These are phyloP conservation scores for Agrenia bidenticulata DNA, from an alignment of 2,888 invertebrate species.

Conservation along the genomic window DNA sequence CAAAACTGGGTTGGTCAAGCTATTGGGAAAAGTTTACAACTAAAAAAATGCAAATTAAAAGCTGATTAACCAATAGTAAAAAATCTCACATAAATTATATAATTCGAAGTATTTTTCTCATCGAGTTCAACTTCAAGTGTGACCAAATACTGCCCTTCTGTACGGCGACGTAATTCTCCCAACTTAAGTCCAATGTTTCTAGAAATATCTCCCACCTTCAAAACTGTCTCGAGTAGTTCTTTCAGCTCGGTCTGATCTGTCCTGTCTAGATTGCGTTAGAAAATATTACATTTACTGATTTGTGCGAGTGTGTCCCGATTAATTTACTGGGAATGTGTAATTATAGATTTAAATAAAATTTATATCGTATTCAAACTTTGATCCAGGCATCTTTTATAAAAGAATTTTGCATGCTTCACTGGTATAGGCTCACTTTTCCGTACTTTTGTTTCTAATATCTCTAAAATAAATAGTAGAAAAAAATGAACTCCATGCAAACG, in stretches of 20 bases:
- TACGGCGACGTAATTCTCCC: slow-evolving; percentile 39
- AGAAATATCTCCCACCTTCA: slow-evolving; percentile 9
- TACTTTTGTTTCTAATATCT: too few species aligned
- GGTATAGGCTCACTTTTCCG: slow-evolving; percentile 53
- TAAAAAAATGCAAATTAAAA: too few species aligned
- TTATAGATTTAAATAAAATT: too few species aligned
- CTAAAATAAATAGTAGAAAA: too few species aligned
- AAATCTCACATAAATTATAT: slow-evolving; percentile 42
- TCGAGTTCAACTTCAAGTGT: slow-evolving; percentile 43
- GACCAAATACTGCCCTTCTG: slow-evolving; percentile 41
- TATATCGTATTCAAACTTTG: slow-evolving; percentile 64
- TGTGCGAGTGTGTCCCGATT: too few species aligned
- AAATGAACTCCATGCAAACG: too few species aligned
- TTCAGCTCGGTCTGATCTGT: slow-evolving; percentile 26
- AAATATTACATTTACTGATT: too few species aligned
- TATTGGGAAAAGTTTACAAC: too few species aligned
- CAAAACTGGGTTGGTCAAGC: slow-evolving; percentile 42
- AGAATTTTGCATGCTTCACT: slow-evolving; percentile 61
- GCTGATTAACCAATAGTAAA: too few species aligned
- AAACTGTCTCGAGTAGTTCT: slow-evolving; percentile 27
- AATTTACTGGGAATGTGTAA: too few species aligned
- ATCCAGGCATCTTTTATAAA: slow-evolving; percentile 68
- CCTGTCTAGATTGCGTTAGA: slow-evolving; percentile 17
- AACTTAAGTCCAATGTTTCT: slow-evolving; percentile 28
- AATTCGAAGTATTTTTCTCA: slow-evolving; percentile 37